Evolutionary conservation across 2,113 vertebrate species (phyloP), one percentile per base, ranked within the genome.

Genomic region (Carollia perspicillata): DNA sequence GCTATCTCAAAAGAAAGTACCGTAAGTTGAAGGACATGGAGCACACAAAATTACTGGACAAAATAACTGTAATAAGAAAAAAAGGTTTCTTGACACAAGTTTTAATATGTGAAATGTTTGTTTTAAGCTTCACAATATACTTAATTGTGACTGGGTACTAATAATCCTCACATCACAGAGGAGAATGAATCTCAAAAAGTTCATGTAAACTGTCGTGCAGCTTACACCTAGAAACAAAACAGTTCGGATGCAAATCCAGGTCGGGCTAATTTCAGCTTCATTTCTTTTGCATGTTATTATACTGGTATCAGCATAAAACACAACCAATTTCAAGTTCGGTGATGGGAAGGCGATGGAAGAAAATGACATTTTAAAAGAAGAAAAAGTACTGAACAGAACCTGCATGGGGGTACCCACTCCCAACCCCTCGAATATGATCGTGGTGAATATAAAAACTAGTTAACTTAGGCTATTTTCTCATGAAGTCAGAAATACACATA

Each of bases 321-420:
- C 47, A 92, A 89, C 37, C 51, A 49, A 90, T 85, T 95, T 93
- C 84, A 90, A 84, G 58, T 60, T 90, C 28, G 90, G 13, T 53
- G 20, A 37, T 2, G 11, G 28, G 37, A 47, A 88, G 1, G 22
- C 77, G 81, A 74, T 92, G 22, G 37, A 84, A 84, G 33, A 72
- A 93, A 95, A 80, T 86, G 55, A 65, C 35, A 40, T 94, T 86
- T 89, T 65, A 37, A 71, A 83, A 90, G 4, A 72, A 84, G 55
- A 17, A 81, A 90, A 92, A 8, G 6, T 88, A 66, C 14, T 35
- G 14, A 89, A 74, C 20, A 66, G 16, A 92, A 40, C 5, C 5
- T 90, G 6, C 26, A 11, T 30, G 5, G 2, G 47, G 5, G 4
- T 0, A 60, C 2, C 40, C 8, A 65, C 37, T 69, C 9, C 5